These are phyloP conservation scores for Smittia sp. DNA, from an alignment of 2,888 invertebrate species.

Conservation along the genomic window DNA sequence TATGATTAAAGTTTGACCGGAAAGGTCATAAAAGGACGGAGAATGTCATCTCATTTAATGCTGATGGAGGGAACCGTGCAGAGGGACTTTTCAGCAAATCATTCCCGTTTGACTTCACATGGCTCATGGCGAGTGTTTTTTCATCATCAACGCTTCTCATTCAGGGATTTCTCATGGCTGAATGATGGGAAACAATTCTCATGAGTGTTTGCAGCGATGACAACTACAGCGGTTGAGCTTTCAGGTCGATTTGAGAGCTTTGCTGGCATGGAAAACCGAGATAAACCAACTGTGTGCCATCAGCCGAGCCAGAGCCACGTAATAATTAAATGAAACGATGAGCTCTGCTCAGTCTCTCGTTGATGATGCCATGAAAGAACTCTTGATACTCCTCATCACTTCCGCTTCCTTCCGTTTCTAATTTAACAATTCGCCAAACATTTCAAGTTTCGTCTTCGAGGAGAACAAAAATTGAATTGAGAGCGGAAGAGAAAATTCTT, in stretches of 20 bases:
- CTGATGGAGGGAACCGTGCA: too few relatives aligned
- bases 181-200: neutral
- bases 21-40: neutral
- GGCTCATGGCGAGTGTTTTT: neutral
- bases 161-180: neutral
- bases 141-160: neutral
- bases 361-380: neutral
- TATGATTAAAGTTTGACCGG: neutral
- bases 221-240: neutral
- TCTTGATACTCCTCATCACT: neutral
- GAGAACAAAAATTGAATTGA: neutral
- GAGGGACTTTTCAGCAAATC: neutral
- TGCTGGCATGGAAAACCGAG: neutral
- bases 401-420: constrained; percentile 33
- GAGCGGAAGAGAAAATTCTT: constrained; percentile 8
- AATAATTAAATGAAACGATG: neutral
- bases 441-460: neutral
- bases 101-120: neutral
- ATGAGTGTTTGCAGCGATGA: neutral
- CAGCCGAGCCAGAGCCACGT: neutral
- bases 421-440: constrained; percentile 30
- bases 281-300: neutral
- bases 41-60: constrained; percentile 11
- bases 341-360: neutral
- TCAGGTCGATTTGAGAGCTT: neutral